Evolutionary conservation across 2,888 invertebrate species (phyloP), one percentile per base, ranked within the genome.

Genomic region (Lycia hirtaria): DNA sequence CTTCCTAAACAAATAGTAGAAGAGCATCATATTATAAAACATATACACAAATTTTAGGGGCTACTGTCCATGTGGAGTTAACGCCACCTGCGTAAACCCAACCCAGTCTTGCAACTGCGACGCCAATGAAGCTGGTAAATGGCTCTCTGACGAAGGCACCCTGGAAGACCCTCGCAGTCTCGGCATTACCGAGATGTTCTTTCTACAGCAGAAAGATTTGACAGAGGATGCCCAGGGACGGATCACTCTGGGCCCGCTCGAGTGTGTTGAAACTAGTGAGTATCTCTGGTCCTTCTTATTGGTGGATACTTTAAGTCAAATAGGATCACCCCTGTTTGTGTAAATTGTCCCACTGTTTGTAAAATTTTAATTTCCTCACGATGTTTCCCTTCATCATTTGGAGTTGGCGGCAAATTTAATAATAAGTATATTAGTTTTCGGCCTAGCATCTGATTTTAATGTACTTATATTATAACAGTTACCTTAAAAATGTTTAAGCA

Each of bases 251-350:
- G 98, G 98, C 2, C 97, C 98, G 1, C 88, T 98, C 68, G 97
- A 97, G 85, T 98, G 98, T 87, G 97, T 98, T 51, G 98, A 98
- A 93, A 98, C 98, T 56, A 97, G 98, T 98, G 90, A 93, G 95
- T 92, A 54, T 35, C 9, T 7, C 1, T 12, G n/a, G 10, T 37
- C 30, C n/a, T n/a, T 7, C 30, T 4, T 10, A 10, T 4, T 10
- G n/a, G 1, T 30, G 4, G n/a, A 30, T 7, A 1, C n/a, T 30
- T 30, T 3, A 30, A n/a, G n/a, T 10, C 30, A 10, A 7, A 10
- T 1, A 4, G n/a, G 10, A 22, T 22, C 5, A n/a, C n/a, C n/a
- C n/a, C n/a, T n/a, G n/a, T n/a, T n/a, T n/a, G n/a, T n/a, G n/a
- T n/a, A n/a, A n/a, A n/a, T n/a, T n/a, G n/a, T n/a, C n/a, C n/a